Base-by-base conservation (phyloP, 2,113 vertebrate species). In the Mus musculus region DNA sequence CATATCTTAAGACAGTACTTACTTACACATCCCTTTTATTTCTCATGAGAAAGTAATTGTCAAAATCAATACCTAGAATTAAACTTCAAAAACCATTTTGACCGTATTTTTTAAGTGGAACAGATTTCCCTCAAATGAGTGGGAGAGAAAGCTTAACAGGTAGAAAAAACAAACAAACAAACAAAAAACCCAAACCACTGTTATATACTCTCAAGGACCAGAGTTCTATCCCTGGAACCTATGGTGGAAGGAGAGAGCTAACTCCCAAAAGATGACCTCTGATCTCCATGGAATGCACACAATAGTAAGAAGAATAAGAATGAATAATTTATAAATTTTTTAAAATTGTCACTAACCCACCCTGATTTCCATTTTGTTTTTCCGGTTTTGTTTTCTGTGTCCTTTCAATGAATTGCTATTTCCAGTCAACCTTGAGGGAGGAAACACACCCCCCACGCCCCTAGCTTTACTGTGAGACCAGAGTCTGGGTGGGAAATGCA, bases 11-110 rank as follows among this genome's bases (percentile, higher is more conserved):
- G 42, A 94, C 17, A 5, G 30, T 71, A 39, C 77, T 93, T 67
- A 69, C 91, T 97, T 88, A 94, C 5, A 85, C 3, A 71, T 71
- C 61, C 36, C 22, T 97, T 93, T 89, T 76, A 63, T 69, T 84
- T 89, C 86, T 94, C 56, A 94, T 2, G 65, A 96, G n/a, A 88
- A 97, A 96, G 61, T 33, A 61, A 77, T 30, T 97, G 73, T 42
- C 28, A 52, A 80, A 94, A 75, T 56, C 63, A 95, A 61, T 10
- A 59, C 17, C 2, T 71, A 33, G 6, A 65, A 84, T 88, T 93
- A 90, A 77, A 89, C 42, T 92, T 94, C 24, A 86, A n/a, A 89
- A 89, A 72, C 4, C 9, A 84, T 33, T 90, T 96, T 36, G 80
- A 49, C 76, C 67, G 61, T 61, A 61, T 61, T 92, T 93, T 54